Evolutionary conservation across 1,140 invertebrate species (phyloP).

Genomic region (Tetramorium simillimum): DNA sequence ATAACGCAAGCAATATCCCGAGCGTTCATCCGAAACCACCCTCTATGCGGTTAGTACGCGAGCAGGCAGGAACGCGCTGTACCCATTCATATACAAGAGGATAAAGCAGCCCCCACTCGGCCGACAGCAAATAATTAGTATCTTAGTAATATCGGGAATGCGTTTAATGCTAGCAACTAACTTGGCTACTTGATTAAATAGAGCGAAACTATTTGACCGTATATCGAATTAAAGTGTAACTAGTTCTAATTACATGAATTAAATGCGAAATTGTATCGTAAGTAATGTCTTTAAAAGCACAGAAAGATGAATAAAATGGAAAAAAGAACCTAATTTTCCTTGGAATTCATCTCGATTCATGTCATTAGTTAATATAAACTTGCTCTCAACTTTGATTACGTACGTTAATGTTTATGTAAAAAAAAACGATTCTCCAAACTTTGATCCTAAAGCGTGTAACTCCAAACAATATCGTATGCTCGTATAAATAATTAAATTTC

Average conservation of each 20-base stretch:
- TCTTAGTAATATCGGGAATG: constrained; percentile 65
- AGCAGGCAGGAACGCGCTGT: constrained; percentile 13
- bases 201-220: constrained; percentile 17
- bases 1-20: constrained; percentile 77
- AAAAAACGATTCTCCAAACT: background rate
- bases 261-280: background rate
- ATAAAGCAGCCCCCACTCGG: constrained; percentile 38
- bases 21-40: constrained; percentile 71
- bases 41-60: constrained; percentile 65
- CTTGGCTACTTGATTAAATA: constrained; percentile 49
- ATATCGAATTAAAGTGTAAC: constrained; percentile 2
- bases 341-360: background rate
- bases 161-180: constrained; percentile 7
- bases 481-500: background rate
- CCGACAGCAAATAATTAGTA: constrained; percentile 62
- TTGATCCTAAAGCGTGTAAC: background rate
- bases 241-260: constrained; percentile 15
- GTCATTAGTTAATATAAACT: background rate
- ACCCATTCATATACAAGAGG: constrained; percentile 46
- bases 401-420: background rate
- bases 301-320: background rate
- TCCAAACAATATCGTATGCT: background rate
- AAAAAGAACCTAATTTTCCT: background rate
- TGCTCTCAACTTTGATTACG: background rate
- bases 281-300: background rate